These are phyloP conservation scores for Aurelia aurita DNA, from an alignment of 30 jellyfish, hydroid and myxozoan species.

Conservation along the genomic window DNA sequence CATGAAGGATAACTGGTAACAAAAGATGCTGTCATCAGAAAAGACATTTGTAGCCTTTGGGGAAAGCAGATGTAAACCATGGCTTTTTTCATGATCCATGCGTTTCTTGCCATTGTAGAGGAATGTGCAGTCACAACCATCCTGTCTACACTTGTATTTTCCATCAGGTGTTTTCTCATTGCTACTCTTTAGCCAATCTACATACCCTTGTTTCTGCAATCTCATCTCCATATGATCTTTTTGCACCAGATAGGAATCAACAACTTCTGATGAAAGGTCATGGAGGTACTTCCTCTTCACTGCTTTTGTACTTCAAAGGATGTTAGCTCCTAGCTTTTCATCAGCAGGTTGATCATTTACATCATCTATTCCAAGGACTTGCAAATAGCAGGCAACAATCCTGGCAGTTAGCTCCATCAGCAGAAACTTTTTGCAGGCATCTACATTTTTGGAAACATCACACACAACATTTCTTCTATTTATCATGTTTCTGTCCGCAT, in stretches of 20 bases:
- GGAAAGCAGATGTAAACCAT: neutral
- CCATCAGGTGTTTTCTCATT: constrained; percentile 3
- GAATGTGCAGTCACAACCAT: neutral
- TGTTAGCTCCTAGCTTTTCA: constrained; percentile 6
- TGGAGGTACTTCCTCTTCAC: too few relatives aligned
- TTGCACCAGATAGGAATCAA: neutral
- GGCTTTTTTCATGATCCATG: neutral
- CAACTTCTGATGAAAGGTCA: neutral
- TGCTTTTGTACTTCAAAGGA: too few relatives aligned
- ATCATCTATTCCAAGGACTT: constrained; percentile 3
- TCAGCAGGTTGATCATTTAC: constrained; percentile 22
- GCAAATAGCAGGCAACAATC: constrained; percentile 16
- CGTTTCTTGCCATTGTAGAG: neutral
- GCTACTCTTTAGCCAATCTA: constrained; percentile 1
- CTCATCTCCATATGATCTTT: constrained; percentile 10
- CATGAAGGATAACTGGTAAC: constrained; percentile 12
- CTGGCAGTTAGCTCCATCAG: constrained; percentile 22
- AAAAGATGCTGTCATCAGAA: constrained; percentile 3
- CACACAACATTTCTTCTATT: too few relatives aligned
- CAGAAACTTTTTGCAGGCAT: too few relatives aligned
- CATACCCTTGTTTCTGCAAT: neutral
- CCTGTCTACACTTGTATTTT: constrained; percentile 1
- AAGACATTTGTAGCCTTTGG: constrained; percentile 4
- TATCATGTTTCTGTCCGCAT: too few relatives aligned
- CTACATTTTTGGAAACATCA: neutral